Evolutionary conservation across 2,888 invertebrate genomes (phyloP), one percentile per base, ranked within the genome.

Genomic region (Erebia aethiops): DNA sequence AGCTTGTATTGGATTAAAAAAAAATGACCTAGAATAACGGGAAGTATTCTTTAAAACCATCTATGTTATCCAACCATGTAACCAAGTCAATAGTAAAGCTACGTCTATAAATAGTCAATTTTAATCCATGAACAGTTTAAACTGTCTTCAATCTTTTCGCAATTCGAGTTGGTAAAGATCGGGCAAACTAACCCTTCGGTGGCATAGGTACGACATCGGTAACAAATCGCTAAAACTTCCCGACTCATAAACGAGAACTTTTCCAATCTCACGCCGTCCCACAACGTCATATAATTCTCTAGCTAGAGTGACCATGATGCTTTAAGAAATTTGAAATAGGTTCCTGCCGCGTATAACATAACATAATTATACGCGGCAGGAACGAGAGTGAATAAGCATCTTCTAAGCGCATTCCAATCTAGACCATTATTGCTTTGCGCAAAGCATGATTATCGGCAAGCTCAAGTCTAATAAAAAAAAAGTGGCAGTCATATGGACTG

Each of bases 221-320:
- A 75, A 78, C 77, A 77, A 77, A 74, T 77, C 77, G 77, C 74
- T 71, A 67, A 74, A 80, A 79, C 74, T 79, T 80, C 66, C 67
- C 63, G 70, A 77, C 76, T 75, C 78, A 78, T 81, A 80, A 80
- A 81, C 81, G 79, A 77, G 75, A 81, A 80, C 76, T 81, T 80
- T 81, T 81, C 79, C 81, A 81, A 81, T 80, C 78, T 80, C 79
- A 76, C 77, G 77, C 75, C 76, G 74, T 71, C 79, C 80, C 79
- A 76, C 81, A 78, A 81, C 81, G 83, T 85, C 84, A 82, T 88
- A 86, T 88, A 85, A 87, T 88, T 88, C 86, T 84, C 86, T 67
- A 13, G 51, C 16, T 67, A 60, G 49, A 51, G 60, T 84, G 84
- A 85, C 84, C 82, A 86, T 86, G 84, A 85, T 84, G 85, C 83